phyloP scores from a whole-genome alignment of 92 coral and sea anemone genomes.

The Umimayanthus chanpuru region DNA sequence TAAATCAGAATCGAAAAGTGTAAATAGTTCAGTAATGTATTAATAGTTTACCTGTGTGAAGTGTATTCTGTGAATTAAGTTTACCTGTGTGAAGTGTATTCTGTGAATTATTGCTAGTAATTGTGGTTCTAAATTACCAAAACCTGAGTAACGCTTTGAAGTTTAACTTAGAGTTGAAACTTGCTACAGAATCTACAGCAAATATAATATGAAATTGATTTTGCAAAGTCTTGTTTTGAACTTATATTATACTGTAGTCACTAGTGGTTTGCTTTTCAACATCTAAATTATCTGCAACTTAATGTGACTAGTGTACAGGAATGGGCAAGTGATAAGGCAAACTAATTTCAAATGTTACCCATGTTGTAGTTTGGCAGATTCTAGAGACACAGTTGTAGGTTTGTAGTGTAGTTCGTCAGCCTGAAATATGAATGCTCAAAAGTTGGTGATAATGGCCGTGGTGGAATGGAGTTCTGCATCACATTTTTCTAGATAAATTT shows the following conservation, averaged over 20 bases:
- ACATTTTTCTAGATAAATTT: too few species aligned
- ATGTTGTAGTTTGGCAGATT: neutral
- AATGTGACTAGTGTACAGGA: neutral
- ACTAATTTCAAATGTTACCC: neutral
- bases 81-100: neutral
- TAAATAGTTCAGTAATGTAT: constrained; percentile 14
- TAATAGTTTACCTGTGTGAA: neutral
- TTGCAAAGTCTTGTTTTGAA: neutral
- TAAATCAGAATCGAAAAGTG: neutral
- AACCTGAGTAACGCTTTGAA: neutral
- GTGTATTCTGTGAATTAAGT: too few species aligned
- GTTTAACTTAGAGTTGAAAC: neutral
- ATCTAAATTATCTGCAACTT: neutral
- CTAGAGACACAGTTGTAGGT: neutral
- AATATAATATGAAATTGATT: neutral
- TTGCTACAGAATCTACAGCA: neutral
- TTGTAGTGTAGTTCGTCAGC: too few species aligned
- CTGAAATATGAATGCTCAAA: too few species aligned
- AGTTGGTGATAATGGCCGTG: too few species aligned
- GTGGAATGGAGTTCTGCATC: too few species aligned
- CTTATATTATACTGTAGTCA: neutral
- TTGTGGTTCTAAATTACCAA: neutral
- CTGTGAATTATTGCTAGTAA: neutral
- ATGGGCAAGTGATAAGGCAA: neutral
- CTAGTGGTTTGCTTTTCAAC: neutral